These are phyloP conservation scores for Labia minor DNA, from an alignment of 2,888 invertebrate genomes.

Conservation along the genomic window DNA sequence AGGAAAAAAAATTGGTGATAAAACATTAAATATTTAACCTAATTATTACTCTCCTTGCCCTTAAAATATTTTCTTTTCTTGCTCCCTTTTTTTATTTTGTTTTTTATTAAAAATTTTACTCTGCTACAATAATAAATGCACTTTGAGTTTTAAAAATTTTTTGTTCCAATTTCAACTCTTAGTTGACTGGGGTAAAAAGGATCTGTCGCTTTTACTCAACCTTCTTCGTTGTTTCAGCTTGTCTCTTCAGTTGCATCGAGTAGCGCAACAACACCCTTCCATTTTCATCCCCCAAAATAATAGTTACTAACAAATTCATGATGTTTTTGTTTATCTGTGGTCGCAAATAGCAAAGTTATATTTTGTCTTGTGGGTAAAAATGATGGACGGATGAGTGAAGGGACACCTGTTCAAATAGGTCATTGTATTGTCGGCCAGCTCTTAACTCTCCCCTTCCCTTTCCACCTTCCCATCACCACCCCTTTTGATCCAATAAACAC, in stretches of 20 bases:
- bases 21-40: no score
- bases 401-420: slow-evolving; percentile 1
- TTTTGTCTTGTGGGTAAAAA: neutral
- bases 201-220: no score
- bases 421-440: neutral
- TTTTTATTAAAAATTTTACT: no score
- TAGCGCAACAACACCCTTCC: neutral
- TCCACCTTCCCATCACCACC: no score
- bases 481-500: neutral
- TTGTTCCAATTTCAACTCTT: no score
- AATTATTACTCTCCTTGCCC: no score
- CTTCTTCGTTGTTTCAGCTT: neutral
- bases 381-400: neutral
- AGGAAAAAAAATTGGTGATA: no score
- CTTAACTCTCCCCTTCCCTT: neutral
- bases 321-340: neutral
- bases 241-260: neutral
- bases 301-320: neutral
- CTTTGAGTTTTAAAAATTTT: no score
- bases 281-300: neutral
- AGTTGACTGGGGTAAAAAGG: no score
- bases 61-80: no score
- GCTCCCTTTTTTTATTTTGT: no score
- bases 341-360: neutral
- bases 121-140: no score